Evolutionary conservation across 2,113 vertebrate species (phyloP), one percentile per base, ranked within the genome.

Genomic region (Grantiella picta): DNA sequence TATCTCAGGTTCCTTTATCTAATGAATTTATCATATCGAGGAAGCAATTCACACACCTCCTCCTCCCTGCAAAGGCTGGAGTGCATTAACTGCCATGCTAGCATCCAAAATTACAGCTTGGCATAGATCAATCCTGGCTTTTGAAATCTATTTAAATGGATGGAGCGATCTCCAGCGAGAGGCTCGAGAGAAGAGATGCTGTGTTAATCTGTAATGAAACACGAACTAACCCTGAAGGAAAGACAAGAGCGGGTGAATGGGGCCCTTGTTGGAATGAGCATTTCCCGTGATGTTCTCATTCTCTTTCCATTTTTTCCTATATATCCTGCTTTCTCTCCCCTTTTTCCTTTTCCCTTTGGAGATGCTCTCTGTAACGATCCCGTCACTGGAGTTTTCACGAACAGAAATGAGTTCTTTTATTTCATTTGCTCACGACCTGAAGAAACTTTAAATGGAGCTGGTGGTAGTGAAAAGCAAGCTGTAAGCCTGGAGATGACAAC

Each of bases 151-250:
- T 96, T 95, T 92, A 94, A 93, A 96, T 96, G 94, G 94, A 89
- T 78, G 85, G 60, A 77, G 91, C 2, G 45, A 80, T 91, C 90
- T 78, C n/a, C 60, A 84, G 93, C 8, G 8, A 89, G 80, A 44
- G 82, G 47, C 87, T 75, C 1, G 33, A 87, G 96, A 90, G 94
- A 82, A 61, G 90, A 88, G 95, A 63, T 72, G 94, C 94, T 90
- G 93, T 90, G 95, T 96, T 96, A 90, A 97, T 97, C 90, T 85
- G 65, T 93, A 93, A 95, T 94, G 94, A 96, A 93, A 97, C 88
- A 73, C 60, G 83, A 92, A 82, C 79, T n/a, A 90, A 69, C 90
- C 95, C 92, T 63, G 91, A 69, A 97, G 95, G 87, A 86, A 85
- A 95, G 94, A 91, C 72, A 79, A 89, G 89, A 50, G 36, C 28